Percentiles rank a stretch among this genome's conserved stretches.
phyloP scores from a whole-genome alignment of 2,888 invertebrate species.

The Temnothorax ravouxi region DNA sequence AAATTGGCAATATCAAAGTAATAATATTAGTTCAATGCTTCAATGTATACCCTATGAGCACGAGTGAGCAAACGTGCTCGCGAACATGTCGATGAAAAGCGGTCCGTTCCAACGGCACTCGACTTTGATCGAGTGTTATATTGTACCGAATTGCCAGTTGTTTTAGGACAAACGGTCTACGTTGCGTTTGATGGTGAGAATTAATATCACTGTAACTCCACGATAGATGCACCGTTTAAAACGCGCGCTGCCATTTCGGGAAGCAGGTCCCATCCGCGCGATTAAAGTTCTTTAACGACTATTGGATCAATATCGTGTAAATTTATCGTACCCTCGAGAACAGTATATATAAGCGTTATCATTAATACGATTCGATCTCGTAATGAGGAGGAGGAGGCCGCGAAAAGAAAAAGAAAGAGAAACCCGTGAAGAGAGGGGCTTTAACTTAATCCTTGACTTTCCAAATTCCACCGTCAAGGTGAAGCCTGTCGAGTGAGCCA shows the following conservation, averaged over 20 bases:
- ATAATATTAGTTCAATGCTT: slow-evolving; percentile 32
- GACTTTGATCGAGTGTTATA: slow-evolving; percentile 50
- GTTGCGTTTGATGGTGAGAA: slow-evolving; percentile 15
- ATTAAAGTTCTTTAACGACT: background rate
- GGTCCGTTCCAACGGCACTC: slow-evolving; percentile 40
- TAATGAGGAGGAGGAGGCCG: background rate
- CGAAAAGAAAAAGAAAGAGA: background rate
- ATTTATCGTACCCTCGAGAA: background rate
- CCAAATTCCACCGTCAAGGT: slow-evolving; percentile 59
- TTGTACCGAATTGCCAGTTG: slow-evolving; percentile 36
- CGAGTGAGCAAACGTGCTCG: background rate
- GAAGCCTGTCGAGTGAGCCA: slow-evolving; percentile 39
- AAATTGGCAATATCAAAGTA: slow-evolving; percentile 5
- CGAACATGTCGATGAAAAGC: slow-evolving; percentile 40
- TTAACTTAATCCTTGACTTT: slow-evolving; percentile 42
- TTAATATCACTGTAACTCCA: slow-evolving; percentile 20
- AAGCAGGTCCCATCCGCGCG: background rate
- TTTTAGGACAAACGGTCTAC: background rate
- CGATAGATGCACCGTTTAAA: background rate
- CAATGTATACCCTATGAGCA: background rate
- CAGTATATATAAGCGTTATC: background rate
- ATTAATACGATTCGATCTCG: background rate
- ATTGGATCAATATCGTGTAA: too few species aligned
- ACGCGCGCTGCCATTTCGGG: background rate
- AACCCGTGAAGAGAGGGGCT: slow-evolving; percentile 18